A percentile compares a stretch with the other conserved stretches of the same genome.
Conservation (phyloP, 2,888 invertebrate genomes). For the Phengaris arion region DNA sequence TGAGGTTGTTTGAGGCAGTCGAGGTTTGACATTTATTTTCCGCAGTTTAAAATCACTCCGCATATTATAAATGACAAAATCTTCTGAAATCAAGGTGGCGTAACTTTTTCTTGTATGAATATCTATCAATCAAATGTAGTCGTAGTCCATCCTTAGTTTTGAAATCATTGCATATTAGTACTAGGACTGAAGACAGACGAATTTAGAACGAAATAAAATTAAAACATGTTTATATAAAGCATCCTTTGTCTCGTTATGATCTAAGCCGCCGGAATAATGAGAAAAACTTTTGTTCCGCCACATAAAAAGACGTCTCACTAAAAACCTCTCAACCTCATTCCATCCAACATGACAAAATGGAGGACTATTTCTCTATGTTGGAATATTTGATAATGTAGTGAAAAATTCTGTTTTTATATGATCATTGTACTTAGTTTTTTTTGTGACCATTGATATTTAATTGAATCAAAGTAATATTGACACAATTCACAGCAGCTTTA, state of each 20-base stretch:
- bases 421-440: background rate
- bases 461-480: no score
- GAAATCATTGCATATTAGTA: background rate
- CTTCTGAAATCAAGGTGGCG: no score
- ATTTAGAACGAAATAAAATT: background rate
- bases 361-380: conserved; percentile 13
- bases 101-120: no score
- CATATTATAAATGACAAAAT: no score
- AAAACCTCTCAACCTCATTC: conserved; percentile 26
- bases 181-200: background rate
- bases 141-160: no score
- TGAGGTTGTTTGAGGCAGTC: no score
- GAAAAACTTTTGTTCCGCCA: conserved; percentile 31
- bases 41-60: no score
- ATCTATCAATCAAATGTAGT: no score
- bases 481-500: no score
- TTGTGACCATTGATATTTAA: no score
- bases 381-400: conserved; percentile 10
- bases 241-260: conserved; percentile 28
- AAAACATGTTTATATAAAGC: conserved; percentile 21
- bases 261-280: conserved; percentile 29
- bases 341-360: conserved; percentile 25
- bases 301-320: conserved; percentile 28
- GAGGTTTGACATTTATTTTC: no score
- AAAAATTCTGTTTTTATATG: background rate